Conservation (phyloP, 2,888 invertebrate genomes). For the Euzophera pinguis region DNA sequence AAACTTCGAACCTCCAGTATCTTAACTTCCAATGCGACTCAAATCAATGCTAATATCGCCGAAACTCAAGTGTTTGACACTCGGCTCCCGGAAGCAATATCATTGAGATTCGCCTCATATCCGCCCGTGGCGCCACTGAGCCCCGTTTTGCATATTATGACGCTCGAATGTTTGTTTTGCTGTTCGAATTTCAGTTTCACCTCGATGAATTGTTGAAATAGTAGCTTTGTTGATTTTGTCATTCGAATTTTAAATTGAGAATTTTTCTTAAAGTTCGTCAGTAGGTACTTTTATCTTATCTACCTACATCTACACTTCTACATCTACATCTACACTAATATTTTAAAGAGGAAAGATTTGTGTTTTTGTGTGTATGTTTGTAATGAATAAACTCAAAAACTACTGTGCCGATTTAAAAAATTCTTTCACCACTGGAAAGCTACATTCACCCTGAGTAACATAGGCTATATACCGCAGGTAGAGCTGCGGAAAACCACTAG, state of each 20-base stretch:
- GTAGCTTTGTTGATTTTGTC: background rate
- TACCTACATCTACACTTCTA: too few species aligned
- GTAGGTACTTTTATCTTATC: too few species aligned
- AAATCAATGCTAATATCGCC: background rate
- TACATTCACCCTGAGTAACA: too few species aligned
- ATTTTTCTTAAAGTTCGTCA: too few species aligned
- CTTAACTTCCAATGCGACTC: background rate
- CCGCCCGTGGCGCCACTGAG: conserved; percentile 6
- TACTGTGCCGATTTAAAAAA: too few species aligned
- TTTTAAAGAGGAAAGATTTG: too few species aligned
- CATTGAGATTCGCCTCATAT: conserved; percentile 6
- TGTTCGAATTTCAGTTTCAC: background rate
- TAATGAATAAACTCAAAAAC: too few species aligned
- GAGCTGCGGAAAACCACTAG: too few species aligned
- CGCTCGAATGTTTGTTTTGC: conserved; percentile 2
- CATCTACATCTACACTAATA: too few species aligned
- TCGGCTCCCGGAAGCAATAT: conserved; percentile 6
- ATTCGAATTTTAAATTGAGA: background rate
- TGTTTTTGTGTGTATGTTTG: too few species aligned
- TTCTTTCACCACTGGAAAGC: too few species aligned
- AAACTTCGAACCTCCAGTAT: background rate
- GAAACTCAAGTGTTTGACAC: conserved; percentile 3
- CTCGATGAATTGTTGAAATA: background rate
- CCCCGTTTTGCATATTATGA: conserved; percentile 5
- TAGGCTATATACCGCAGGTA: too few species aligned